Evolutionary conservation across 2,888 invertebrate genomes (phyloP), one percentile per base, ranked within the genome.

Genomic region (Palloptera scutellata): DNA sequence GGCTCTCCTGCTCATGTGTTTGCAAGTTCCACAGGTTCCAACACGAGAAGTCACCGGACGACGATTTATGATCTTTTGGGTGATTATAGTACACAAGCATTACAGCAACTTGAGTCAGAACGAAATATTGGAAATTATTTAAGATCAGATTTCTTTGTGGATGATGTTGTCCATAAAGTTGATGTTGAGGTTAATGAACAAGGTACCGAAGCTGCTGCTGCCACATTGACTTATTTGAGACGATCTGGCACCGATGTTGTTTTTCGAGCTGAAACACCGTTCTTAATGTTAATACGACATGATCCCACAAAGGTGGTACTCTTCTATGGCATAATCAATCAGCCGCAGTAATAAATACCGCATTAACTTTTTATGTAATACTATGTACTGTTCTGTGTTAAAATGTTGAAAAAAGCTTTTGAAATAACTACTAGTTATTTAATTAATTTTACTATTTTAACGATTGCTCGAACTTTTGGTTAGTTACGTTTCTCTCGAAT

Each of bases 151-250:
- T 75, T 90, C 6, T 88, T 84, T 73, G 90, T 88, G 0, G 87
- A 88, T 52, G 86, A 89, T 57, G 87, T 90, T 20, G 73, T 90
- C 8, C 90, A 91, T 73, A 90, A 89, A 75, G 87, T 90, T 69
- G 88, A 89, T 73, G 86, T 90, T 51, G 87, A 84, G 1, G 86
- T 90, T 6, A 88, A 87, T 41, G 91, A 91, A 76, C 87, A 86
- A 30, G 91, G 91, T 1, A 91, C 91, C 0, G 89, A 89, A 78
- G 91, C 91, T 0, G 89, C 91, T 0, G 90, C 85, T 6, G 88
- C 88, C 0, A 90, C 91, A 0, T 83, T 86, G 0, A 86, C 88
- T 0, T 83, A 86, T 61, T 76, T 91, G 19, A 85, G 87, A 9
- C 85, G 89, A 69, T 87, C 86, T 52, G 89, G 89, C 0, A 86